Conservation (phyloP, 2,888 invertebrate species). For the Hydrotaea diabolus region DNA sequence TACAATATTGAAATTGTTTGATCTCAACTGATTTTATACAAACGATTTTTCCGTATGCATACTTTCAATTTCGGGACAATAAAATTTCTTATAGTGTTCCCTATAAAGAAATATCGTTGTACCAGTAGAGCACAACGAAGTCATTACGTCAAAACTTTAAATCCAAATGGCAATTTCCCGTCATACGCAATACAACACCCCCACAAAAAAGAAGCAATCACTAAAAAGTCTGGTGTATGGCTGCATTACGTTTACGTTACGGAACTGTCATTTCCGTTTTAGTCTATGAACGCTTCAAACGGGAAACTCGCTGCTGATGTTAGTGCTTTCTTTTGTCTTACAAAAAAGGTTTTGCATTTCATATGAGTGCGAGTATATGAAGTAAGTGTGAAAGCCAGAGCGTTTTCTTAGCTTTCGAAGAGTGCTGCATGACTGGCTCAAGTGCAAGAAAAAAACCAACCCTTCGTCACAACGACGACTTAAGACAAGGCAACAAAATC, state of each 20-base stretch:
- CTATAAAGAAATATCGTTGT: not conserved
- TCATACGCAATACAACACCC: not conserved
- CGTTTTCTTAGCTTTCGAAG: conserved; percentile 14
- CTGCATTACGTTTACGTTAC: conserved; percentile 69
- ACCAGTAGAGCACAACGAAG: too few relatives aligned
- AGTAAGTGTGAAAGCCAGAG: conserved; percentile 26
- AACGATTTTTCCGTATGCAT: too few relatives aligned
- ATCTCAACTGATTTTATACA: too few relatives aligned
- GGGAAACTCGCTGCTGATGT: not conserved
- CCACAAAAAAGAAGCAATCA: not conserved
- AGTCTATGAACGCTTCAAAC: conserved; percentile 67
- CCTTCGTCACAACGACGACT: not conserved
- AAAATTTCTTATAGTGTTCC: too few relatives aligned
- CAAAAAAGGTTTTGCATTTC: not conserved
- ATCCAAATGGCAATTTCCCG: not conserved
- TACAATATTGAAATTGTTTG: too few relatives aligned
- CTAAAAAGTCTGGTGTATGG: conserved; percentile 8
- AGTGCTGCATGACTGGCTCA: conserved; percentile 19
- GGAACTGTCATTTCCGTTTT: conserved; percentile 80
- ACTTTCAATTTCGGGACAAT: too few relatives aligned
- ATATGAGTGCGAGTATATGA: not conserved
- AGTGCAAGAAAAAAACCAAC: conserved; percentile 6
- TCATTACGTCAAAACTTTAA: conserved; percentile 26
- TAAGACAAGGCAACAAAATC: not conserved
- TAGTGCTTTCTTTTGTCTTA: not conserved